phyloP scores from a whole-genome alignment of 2,797 vertebrate genomes.

The Caiman crocodilus region DNA sequence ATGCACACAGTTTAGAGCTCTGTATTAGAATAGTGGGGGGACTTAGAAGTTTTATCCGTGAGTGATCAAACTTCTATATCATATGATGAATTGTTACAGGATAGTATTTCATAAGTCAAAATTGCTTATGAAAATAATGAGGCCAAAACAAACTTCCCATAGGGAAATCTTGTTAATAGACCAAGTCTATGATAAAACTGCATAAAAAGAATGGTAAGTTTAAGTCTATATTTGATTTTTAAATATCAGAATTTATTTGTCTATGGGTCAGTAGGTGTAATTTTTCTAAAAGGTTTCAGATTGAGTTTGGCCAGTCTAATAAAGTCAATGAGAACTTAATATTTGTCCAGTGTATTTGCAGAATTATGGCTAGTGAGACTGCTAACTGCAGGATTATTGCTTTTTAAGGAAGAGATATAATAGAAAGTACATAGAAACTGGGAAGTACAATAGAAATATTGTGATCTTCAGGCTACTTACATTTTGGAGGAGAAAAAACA shows the following conservation, averaged over 20 bases:
- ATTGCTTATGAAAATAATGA: not conserved
- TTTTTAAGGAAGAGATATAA: conserved; percentile 26
- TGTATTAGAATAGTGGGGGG: not conserved
- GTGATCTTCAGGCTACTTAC: not conserved
- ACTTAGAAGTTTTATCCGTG: not conserved
- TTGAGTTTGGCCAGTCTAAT: not conserved
- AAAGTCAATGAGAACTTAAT: not conserved
- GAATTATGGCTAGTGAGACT: not conserved
- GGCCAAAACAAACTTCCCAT: not conserved
- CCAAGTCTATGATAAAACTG: not conserved
- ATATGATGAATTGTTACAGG: not conserved
- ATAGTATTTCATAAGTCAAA: not conserved
- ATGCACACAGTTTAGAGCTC: not conserved
- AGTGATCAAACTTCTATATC: not conserved
- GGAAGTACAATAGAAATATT: not conserved
- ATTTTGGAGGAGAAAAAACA: not conserved
- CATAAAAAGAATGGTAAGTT: not conserved
- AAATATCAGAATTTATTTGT: not conserved
- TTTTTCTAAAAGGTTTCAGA: not conserved
- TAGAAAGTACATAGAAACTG: not conserved
- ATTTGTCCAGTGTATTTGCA: not conserved
- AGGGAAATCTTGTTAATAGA: not conserved
- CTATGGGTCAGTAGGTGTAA: fast-evolving
- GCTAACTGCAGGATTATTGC: conserved; percentile 27
- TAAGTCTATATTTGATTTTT: not conserved